These are phyloP conservation scores for Miichthys miiuy DNA, from an alignment of 2,797 vertebrate genomes.

Conservation along the genomic window DNA sequence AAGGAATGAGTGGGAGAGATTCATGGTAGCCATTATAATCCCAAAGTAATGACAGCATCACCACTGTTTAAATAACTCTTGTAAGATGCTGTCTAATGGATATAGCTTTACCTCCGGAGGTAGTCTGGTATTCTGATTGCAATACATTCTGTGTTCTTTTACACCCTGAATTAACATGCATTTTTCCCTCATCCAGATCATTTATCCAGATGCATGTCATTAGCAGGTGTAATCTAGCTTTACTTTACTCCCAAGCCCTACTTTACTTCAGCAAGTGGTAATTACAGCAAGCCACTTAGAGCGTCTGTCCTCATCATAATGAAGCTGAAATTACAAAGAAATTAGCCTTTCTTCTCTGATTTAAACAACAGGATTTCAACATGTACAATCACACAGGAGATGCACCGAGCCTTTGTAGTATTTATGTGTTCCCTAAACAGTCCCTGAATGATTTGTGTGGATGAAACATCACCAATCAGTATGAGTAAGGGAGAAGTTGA, in stretches of 20 bases:
- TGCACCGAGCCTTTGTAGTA: background rate
- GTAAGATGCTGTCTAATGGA: background rate
- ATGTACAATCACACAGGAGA: background rate
- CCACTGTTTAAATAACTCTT: background rate
- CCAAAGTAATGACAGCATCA: background rate
- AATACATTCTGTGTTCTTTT: too few relatives aligned
- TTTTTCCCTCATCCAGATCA: too few relatives aligned
- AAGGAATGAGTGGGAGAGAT: background rate
- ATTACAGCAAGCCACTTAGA: too few relatives aligned
- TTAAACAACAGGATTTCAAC: too few relatives aligned
- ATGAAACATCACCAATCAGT: background rate
- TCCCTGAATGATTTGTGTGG: background rate
- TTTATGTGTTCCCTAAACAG: background rate
- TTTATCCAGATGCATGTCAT: too few relatives aligned
- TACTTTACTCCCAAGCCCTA: too few relatives aligned
- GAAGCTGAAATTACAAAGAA: background rate
- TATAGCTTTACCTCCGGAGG: background rate
- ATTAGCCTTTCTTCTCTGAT: background rate
- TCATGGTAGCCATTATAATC: background rate
- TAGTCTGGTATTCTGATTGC: too few relatives aligned
- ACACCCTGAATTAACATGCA: too few relatives aligned
- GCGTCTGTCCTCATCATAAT: background rate
- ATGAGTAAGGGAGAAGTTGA: background rate
- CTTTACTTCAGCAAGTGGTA: too few relatives aligned
- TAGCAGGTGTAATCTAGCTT: too few relatives aligned